phyloP scores from a whole-genome alignment of 2,888 invertebrate genomes.

The Drosophila paramelanica region DNA sequence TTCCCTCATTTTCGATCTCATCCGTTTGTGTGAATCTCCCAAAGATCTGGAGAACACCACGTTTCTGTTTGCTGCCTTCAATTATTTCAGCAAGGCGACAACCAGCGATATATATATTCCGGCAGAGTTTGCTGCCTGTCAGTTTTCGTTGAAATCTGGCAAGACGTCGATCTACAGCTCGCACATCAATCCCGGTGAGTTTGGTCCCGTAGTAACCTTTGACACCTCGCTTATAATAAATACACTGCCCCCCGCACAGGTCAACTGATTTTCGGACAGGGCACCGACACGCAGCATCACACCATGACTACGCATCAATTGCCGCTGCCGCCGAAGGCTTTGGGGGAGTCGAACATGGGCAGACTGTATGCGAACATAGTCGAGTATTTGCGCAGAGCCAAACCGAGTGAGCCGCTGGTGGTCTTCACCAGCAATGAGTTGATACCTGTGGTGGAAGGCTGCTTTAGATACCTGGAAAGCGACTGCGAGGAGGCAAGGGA shows the following conservation, averaged over 20 bases:
- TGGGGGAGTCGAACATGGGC: conserved; percentile 76
- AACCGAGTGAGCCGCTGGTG: conserved; percentile 79
- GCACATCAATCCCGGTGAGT: conserved; percentile 85
- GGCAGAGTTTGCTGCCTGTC: conserved; percentile 86
- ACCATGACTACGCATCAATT: conserved; percentile 85
- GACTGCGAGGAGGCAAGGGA: conserved; percentile 48
- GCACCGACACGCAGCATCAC: conserved; percentile 84
- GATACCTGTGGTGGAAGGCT: conserved; percentile 79
- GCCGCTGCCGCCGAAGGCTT: conserved; percentile 83
- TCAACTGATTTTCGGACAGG: conserved; percentile 84
- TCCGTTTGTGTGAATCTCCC: conserved; percentile 1
- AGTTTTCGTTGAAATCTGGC: conserved; percentile 85
- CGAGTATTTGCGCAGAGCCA: conserved; percentile 79
- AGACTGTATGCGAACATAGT: conserved; percentile 84
- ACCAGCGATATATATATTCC: conserved; percentile 84
- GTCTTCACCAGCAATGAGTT: conserved; percentile 84
- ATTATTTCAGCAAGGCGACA: conserved; percentile 79
- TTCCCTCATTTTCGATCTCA: too few relatives aligned
- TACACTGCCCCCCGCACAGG: conserved; percentile 39
- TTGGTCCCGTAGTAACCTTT: background rate
- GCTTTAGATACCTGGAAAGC: conserved; percentile 72
- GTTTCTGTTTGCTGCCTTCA: conserved; percentile 80
- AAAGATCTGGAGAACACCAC: conserved; percentile 75
- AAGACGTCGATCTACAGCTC: conserved; percentile 82
- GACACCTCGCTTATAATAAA: background rate